Conservation (phyloP, 2,113 vertebrate genomes). For the Cichladusa arquata region DNA sequence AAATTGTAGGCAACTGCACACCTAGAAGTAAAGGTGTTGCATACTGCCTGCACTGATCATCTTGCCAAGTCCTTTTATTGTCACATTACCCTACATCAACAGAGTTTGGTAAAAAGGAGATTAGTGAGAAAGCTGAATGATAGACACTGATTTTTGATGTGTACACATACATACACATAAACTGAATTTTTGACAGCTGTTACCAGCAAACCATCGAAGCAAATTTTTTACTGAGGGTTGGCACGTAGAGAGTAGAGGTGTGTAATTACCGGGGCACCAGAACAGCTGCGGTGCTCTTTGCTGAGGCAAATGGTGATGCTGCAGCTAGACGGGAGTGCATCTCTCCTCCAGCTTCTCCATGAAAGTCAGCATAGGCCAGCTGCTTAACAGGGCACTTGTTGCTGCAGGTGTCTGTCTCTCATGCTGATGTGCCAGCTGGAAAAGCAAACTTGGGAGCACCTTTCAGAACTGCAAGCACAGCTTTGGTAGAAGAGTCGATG, state of each 20-base stretch:
- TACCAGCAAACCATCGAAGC: neutral
- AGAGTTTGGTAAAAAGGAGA: neutral
- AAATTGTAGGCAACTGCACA: neutral
- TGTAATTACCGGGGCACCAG: neutral
- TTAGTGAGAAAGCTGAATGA: neutral
- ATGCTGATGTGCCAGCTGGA: neutral
- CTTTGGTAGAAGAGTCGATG: neutral
- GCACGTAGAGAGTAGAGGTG: neutral
- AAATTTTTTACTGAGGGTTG: neutral
- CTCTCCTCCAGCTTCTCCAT: neutral
- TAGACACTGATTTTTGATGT: neutral
- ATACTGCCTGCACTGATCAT: neutral
- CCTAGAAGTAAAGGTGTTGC: neutral
- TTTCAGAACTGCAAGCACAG: neutral
- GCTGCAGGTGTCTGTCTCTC: neutral
- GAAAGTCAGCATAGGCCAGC: neutral
- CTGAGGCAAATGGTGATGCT: neutral
- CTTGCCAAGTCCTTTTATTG: neutral
- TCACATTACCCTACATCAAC: neutral
- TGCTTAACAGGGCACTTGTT: neutral
- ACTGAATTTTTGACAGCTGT: constrained; percentile 16
- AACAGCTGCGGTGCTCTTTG: neutral
- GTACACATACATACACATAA: neutral
- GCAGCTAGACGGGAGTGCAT: neutral
- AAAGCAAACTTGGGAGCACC: neutral